Conservation (phyloP, 1,140 invertebrate species). For the Pseudomyrmex pallidus region DNA sequence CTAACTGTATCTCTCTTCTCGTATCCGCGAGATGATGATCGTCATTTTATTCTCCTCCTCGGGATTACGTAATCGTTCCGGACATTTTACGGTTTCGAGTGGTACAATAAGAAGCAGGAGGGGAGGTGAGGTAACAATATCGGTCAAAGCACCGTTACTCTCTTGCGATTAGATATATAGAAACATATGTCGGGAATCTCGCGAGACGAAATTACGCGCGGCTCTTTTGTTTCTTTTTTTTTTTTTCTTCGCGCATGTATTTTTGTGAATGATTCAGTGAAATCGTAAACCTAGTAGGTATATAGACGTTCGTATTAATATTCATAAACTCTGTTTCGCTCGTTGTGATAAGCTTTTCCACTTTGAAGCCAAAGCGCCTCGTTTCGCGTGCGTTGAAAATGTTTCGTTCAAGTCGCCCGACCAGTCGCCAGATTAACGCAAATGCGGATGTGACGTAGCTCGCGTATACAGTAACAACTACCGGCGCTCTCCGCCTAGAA, state of each 20-base stretch:
- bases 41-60: constrained; percentile 1
- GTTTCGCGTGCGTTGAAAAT: constrained; percentile 10
- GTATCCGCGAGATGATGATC: not conserved
- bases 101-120: not conserved
- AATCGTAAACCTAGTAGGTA: too few relatives aligned
- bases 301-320: too few relatives aligned
- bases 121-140: not conserved
- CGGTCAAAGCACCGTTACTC: constrained; percentile 24
- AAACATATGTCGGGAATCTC: not conserved
- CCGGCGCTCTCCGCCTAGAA: constrained; percentile 26
- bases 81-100: constrained; percentile 42
- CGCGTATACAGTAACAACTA: constrained; percentile 56
- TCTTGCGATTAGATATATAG: constrained; percentile 8
- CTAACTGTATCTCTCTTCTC: constrained; percentile 18
- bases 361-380: constrained; percentile 5
- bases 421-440: constrained; percentile 79
- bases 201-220: not conserved
- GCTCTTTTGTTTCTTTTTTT: too few relatives aligned
- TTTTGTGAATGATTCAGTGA: too few relatives aligned
- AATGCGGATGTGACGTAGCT: constrained; percentile 84
- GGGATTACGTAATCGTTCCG: constrained; percentile 18
- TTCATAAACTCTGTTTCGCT: not conserved
- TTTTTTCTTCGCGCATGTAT: too few relatives aligned
- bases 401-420: constrained; percentile 59
- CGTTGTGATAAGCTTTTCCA: too few relatives aligned